Conservation (phyloP, 2,888 invertebrate species). For the Brachypterus glaber region DNA sequence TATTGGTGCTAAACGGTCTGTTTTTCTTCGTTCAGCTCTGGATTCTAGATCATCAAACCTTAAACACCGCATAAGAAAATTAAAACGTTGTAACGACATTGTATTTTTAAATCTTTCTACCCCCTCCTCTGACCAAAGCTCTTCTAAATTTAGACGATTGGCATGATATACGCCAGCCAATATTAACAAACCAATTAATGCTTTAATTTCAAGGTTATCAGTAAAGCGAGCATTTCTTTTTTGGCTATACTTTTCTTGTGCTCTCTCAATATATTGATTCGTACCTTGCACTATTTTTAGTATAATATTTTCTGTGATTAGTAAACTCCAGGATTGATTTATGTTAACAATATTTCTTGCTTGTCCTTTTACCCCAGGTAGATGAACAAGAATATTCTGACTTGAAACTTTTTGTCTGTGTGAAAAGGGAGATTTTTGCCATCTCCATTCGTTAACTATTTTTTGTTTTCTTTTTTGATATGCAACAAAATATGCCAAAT, state of each 20-base stretch:
- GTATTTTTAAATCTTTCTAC: slow-evolving; percentile 5
- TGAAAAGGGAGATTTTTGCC: slow-evolving; percentile 11
- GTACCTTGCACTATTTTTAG: slow-evolving; percentile 14
- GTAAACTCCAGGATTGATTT: slow-evolving; percentile 7
- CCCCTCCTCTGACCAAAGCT: slow-evolving; percentile 7
- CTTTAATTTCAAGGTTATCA: slow-evolving; percentile 22
- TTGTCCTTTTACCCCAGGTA: slow-evolving; percentile 11
- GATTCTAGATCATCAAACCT: slow-evolving; percentile 11
- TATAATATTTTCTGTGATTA: slow-evolving; percentile 2
- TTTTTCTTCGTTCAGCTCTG: slow-evolving; percentile 13
- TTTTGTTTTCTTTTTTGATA: slow-evolving; percentile 4
- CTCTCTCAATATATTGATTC: slow-evolving; percentile 19
- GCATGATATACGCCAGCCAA: slow-evolving; percentile 20
- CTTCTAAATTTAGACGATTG: slow-evolving; percentile 2
- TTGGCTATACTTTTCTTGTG: slow-evolving; percentile 16
- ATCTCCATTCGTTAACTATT: slow-evolving; percentile 4
- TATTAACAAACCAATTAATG: slow-evolving; percentile 25
- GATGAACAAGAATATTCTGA: slow-evolving; percentile 14
- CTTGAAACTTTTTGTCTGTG: slow-evolving; percentile 9
- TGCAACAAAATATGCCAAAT: neutral
- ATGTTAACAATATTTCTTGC: slow-evolving; percentile 4
- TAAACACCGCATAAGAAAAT: slow-evolving; percentile 9
- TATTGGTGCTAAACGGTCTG: slow-evolving; percentile 15
- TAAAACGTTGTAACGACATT: no score
- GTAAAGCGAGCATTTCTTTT: slow-evolving; percentile 19